phyloP scores from a whole-genome alignment of 2,113 vertebrate genomes.

The Nyctibius bracteatus region DNA sequence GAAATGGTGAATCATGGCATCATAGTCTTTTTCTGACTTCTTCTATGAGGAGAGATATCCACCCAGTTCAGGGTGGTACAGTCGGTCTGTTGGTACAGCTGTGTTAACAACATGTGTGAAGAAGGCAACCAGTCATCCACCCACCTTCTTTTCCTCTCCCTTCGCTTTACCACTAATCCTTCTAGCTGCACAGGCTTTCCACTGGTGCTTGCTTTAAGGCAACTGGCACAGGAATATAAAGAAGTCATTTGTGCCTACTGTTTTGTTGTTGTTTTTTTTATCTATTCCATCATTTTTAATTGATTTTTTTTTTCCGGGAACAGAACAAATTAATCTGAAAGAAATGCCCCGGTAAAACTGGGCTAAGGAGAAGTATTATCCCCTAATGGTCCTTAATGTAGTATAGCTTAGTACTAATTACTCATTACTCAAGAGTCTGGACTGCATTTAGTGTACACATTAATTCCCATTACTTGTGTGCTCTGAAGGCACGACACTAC shows the following conservation, averaged over 20 bases:
- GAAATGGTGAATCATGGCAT: not conserved
- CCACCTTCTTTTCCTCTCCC: not conserved
- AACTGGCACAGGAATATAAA: not conserved
- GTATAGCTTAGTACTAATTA: not conserved
- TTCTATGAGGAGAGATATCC: not conserved
- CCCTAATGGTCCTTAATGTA: not conserved
- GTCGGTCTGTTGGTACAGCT: not conserved
- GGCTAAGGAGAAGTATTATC: not conserved
- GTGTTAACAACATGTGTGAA: not conserved
- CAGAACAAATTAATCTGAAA: not conserved
- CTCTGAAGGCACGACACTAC: not conserved
- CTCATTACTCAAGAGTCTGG: not conserved
- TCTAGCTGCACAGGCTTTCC: not conserved
- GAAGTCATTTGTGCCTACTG: not conserved
- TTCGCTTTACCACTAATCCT: not conserved
- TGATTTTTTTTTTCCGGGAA: not conserved
- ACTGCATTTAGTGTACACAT: not conserved
- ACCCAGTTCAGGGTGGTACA: not conserved
- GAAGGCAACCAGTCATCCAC: not conserved
- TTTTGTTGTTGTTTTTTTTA: not conserved
- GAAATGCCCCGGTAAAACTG: not conserved
- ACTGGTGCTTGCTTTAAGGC: not conserved
- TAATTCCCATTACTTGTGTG: not conserved
- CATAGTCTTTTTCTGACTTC: not conserved
- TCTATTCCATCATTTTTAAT: not conserved